A percentile compares a stretch with the other conserved stretches of the same genome.
These are phyloP conservation scores for Perdita meconis DNA, from an alignment of 2,888 invertebrate genomes.

Conservation along the genomic window DNA sequence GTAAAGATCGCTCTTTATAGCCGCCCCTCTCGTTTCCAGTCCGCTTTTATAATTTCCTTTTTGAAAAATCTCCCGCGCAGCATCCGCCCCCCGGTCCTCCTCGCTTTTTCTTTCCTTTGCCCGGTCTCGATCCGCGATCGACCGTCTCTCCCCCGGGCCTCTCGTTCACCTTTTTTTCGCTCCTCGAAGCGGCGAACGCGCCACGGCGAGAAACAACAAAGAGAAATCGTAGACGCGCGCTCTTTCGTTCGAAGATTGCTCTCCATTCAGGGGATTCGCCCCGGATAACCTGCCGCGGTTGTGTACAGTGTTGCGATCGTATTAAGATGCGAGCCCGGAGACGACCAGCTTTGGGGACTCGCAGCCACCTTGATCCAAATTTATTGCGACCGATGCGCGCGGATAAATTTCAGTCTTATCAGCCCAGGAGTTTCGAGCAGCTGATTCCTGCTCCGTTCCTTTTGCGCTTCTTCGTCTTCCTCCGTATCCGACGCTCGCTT, in stretches of 20 bases:
- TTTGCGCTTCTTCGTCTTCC: neutral
- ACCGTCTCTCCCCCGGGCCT: slow-evolving; percentile 5
- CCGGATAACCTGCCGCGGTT: slow-evolving; percentile 8
- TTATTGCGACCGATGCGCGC: slow-evolving; percentile 61
- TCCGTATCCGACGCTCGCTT: neutral
- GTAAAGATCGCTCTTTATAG: slow-evolving; percentile 84
- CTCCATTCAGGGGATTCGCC: slow-evolving; percentile 62
- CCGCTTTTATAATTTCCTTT: slow-evolving; percentile 83
- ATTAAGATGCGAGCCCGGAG: slow-evolving; percentile 59
- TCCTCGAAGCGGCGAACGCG: slow-evolving; percentile 35
- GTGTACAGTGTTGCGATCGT: slow-evolving; percentile 59
- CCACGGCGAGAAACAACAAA: slow-evolving; percentile 13
- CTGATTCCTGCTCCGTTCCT: neutral
- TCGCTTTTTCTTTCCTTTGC: slow-evolving; percentile 12
- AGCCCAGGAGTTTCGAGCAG: slow-evolving; percentile 12
- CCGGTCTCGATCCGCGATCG: slow-evolving; percentile 25
- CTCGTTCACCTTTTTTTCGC: slow-evolving; percentile 4
- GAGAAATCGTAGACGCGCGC: slow-evolving; percentile 43
- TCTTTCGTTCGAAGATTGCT: slow-evolving; percentile 58
- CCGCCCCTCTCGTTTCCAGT: slow-evolving; percentile 82
- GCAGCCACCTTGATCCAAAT: slow-evolving; percentile 60
- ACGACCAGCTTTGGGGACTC: slow-evolving; percentile 36
- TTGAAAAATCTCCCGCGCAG: slow-evolving; percentile 75
- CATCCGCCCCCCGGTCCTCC: slow-evolving; percentile 5
- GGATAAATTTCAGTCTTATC: slow-evolving; percentile 58